phyloP scores from a whole-genome alignment of 2,113 vertebrate species.

The Thinocorus orbignyianus region DNA sequence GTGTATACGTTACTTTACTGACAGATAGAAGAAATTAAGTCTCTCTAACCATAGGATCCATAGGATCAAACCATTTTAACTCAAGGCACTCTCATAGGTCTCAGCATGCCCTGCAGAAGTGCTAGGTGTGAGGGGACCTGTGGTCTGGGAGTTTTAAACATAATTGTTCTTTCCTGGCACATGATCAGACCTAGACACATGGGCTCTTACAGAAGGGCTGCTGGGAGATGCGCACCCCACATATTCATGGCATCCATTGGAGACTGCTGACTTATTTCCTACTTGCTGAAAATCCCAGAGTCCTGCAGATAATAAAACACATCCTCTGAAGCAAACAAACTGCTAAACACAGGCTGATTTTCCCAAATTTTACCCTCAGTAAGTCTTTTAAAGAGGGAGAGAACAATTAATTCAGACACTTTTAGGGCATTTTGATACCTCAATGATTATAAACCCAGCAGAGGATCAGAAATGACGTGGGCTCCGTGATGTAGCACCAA shows the following conservation, averaged over 20 bases:
- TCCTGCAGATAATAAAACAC: background rate
- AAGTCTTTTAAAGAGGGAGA: background rate
- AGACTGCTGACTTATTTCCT: background rate
- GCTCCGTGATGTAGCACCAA: background rate
- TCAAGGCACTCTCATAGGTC: background rate
- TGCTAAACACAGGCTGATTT: background rate
- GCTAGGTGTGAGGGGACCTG: background rate
- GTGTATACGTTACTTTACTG: accelerated
- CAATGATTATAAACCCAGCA: background rate
- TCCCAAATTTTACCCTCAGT: background rate
- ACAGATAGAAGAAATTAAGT: background rate
- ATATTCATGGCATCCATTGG: background rate
- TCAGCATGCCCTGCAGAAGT: background rate
- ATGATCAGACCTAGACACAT: background rate
- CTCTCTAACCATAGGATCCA: background rate
- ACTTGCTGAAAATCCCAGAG: background rate
- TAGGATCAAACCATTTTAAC: background rate
- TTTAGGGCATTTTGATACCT: background rate
- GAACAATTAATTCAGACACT: background rate
- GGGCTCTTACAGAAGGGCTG: background rate
- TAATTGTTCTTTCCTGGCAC: background rate
- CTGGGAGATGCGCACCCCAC: background rate
- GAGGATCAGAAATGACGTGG: background rate
- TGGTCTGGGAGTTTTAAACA: background rate
- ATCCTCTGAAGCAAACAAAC: background rate